Base-by-base conservation (phyloP, 2,888 invertebrate species). In the Leucophora obtusa region DNA sequence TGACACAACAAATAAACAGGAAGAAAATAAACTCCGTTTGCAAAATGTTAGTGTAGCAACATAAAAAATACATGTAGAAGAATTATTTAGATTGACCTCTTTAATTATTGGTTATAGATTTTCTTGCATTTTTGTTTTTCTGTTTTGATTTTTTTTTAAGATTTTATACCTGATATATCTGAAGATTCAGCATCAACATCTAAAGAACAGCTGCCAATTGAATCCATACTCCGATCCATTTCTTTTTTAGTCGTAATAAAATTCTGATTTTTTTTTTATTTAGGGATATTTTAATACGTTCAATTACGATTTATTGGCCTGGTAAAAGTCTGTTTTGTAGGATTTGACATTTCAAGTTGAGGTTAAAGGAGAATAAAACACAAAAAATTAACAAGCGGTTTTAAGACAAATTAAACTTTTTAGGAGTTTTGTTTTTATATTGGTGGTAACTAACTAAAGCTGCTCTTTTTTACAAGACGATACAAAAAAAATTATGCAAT, bases 121-220 rank as follows among this genome's bases (percentile, higher is more conserved):
- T 68, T 68, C 50, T 78, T 79, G 74, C 47, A 28, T 6, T 73
- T 79, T 63, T 59, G 53, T 53, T 65, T 47, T 65, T 50, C 18
- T 17, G 28, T 38, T 35, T 58, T 59, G 7, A 6, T 8, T 65
- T 63, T 70, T 51, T 59, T 35, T 17, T 63, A 15, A 65, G 43
- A 50, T 77, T 81, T 83, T 76, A 84, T 94, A 94, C 94, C 94
- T 94, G 94, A 93, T 87, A 94, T 92, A 87, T 94, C 94, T 80
- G 93, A 93, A 87, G 94, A 93, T 91, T 87, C 91, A 75, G 94
- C 94, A 87, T 96, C 96, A 90, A 95, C 95, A 90, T 96, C 96
- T 87, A 96, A 92, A 84, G 96, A 96, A 91, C 96, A 96, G 91
- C 95, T 95, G 86, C 96, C 96, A 87, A 96, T 96, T 73, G 96